Base-by-base conservation (phyloP, 2,113 vertebrate genomes). In the Crocuta crocuta region DNA sequence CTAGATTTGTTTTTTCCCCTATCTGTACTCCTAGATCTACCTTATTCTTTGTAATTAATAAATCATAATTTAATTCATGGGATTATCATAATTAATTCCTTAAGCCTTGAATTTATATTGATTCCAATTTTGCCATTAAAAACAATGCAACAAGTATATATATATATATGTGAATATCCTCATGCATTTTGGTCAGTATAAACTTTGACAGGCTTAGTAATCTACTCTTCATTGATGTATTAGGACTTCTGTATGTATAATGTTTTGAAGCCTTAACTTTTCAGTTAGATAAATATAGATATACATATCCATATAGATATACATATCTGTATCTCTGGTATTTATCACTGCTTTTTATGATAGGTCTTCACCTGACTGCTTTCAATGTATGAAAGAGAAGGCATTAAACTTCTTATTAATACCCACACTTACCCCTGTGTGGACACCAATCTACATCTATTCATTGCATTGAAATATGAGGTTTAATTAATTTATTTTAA, bases 61-160 rank as follows among this genome's bases (percentile, higher is more conserved):
- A 81, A 21, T 50, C 19, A 1, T 35, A n/a, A 35, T 12, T 24
- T 81, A 61, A 76, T 73, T 33, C 16, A 33, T 66, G 10, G 0
- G 16, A 70, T 61, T 63, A n/a, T 86, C 39, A 33, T 35, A 86
- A 74, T 74, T 23, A 21, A 86, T 74, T 89, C 23, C 65, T n/a
- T 3, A 68, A n/a, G 10, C 85, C 24, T 66, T 70, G 26, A 53
- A 58, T 93, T 81, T 82, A 70, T 2, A 35, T 63, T 35, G 4
- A 76, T 87, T 96, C 5, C 35, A n/a, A 48, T 55, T 73, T 95
- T 90, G 5, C 76, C 91, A 53, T 55, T 95, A 33, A 95, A 53
- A 91, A 88, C 4, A 92, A 28, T 73, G 10, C 7, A 71, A 92
- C 35, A 39, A 10, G 3, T 48, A 48, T 48, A 48, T 48, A 45